These are phyloP conservation scores for Argyrosomus regius DNA, from an alignment of 2,797 vertebrate species.

Conservation along the genomic window DNA sequence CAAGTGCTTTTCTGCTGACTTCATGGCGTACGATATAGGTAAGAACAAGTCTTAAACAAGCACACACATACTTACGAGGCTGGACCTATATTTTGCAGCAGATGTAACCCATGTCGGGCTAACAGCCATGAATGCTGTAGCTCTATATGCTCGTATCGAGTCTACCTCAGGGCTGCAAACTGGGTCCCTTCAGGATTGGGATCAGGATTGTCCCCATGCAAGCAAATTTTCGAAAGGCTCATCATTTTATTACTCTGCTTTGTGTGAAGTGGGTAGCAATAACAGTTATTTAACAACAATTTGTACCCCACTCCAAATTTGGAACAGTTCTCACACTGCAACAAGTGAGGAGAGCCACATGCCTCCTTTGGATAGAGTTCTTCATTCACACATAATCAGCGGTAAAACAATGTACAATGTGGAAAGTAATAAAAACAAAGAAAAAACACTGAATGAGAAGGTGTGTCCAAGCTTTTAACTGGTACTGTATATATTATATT, in stretches of 20 bases:
- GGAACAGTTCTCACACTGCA: too few relatives aligned
- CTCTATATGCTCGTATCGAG: background rate
- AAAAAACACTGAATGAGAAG: too few relatives aligned
- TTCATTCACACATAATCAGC: too few relatives aligned
- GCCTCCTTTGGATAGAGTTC: too few relatives aligned
- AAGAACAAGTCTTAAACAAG: slow-evolving; percentile 58
- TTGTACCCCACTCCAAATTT: too few relatives aligned
- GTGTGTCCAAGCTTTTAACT: too few relatives aligned
- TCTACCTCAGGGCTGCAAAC: background rate
- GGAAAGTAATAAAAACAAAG: too few relatives aligned
- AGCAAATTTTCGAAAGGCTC: background rate
- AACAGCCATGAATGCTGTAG: background rate
- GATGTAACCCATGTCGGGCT: background rate
- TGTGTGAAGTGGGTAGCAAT: too few relatives aligned
- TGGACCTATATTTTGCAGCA: too few relatives aligned
- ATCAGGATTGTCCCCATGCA: background rate
- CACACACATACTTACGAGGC: background rate
- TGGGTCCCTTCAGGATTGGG: background rate
- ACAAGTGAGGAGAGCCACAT: too few relatives aligned
- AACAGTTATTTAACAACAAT: too few relatives aligned
- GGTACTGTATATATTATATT: background rate
- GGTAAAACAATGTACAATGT: too few relatives aligned
- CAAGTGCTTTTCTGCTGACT: slow-evolving; percentile 95
- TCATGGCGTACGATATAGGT: slow-evolving; percentile 94
- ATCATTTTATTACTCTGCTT: background rate